These are phyloP conservation scores for Gonatopus flavifemur DNA, from an alignment of 1,140 invertebrate species.

Conservation along the genomic window DNA sequence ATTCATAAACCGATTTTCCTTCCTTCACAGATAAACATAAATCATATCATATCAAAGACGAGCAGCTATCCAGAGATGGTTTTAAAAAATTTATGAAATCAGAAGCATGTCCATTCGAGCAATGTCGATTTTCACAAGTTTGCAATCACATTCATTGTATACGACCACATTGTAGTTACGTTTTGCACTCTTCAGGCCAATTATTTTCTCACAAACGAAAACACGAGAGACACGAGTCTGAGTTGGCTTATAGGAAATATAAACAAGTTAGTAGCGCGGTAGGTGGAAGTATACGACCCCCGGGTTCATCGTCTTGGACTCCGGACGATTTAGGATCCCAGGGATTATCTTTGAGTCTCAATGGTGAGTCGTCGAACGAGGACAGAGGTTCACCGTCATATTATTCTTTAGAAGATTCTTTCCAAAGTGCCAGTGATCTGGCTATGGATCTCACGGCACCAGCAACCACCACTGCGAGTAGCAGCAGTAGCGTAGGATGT, in stretches of 20 bases:
- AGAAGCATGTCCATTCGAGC: conserved; percentile 87
- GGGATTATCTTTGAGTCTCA: conserved; percentile 48
- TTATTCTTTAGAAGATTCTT: conserved; percentile 55
- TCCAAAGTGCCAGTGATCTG: conserved; percentile 52
- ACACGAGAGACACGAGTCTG: conserved; percentile 90
- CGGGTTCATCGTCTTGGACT: conserved; percentile 28
- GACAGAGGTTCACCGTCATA: conserved; percentile 54
- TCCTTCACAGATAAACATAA: conserved; percentile 92
- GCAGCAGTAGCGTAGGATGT: conserved; percentile 27
- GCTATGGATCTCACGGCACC: conserved; percentile 54
- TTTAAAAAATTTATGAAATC: conserved; percentile 99
- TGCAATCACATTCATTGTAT: conserved; percentile 99
- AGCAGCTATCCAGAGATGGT: conserved; percentile 90
- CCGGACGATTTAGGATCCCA: conserved; percentile 39
- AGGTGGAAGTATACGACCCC: conserved; percentile 32
- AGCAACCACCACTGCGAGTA: conserved; percentile 33
- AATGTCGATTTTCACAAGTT: conserved; percentile 89
- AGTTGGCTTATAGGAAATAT: conserved; percentile 79
- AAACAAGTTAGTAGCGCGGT: conserved; percentile 62
- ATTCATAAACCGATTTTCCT: conserved; percentile 14
- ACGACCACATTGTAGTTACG: conserved; percentile 90
- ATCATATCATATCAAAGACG: conserved; percentile 97
- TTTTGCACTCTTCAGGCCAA: conserved; percentile 93
- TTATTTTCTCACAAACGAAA: conserved; percentile 98
- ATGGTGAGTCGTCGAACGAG: conserved; percentile 59